Percentiles rank a stretch among this genome's conserved stretches.
Conservation (phyloP, 2,113 vertebrate genomes). For the Ardeotis arabs region DNA sequence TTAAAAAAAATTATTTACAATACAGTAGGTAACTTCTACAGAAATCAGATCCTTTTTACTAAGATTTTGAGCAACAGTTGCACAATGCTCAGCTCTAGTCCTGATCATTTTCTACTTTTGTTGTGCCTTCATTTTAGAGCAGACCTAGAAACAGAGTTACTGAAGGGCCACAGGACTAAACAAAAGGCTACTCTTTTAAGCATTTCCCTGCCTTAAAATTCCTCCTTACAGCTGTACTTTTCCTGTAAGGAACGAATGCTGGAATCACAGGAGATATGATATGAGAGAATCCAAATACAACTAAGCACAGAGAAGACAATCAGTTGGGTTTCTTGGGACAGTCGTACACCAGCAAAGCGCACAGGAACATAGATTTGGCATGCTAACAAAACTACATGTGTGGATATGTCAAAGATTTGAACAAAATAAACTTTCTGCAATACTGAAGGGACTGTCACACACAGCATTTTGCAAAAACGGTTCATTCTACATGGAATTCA, state of each 20-base stretch:
- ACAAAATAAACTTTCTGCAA: neutral
- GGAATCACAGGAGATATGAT: accelerated
- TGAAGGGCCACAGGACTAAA: neutral
- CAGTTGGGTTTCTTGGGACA: neutral
- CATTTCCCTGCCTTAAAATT: neutral
- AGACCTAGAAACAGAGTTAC: neutral
- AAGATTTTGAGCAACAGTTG: neutral
- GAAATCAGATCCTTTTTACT: neutral
- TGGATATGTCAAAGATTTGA: neutral
- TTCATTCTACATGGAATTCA: neutral
- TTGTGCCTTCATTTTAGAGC: neutral
- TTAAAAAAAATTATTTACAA: neutral
- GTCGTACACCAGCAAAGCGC: neutral
- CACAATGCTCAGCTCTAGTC: neutral
- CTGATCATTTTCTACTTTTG: neutral
- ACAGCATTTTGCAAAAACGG: neutral
- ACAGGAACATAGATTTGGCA: neutral
- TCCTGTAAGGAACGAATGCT: neutral
- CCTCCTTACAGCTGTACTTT: neutral
- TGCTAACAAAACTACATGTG: neutral
- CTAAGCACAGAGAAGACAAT: neutral
- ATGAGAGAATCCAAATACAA: neutral
- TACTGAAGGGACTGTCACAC: neutral
- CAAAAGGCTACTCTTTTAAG: neutral
- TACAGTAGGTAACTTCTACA: neutral